phyloP scores from a whole-genome alignment of 35 echinoderm and acorn worm genomes.

The Strongylocentrotus purpuratus region DNA sequence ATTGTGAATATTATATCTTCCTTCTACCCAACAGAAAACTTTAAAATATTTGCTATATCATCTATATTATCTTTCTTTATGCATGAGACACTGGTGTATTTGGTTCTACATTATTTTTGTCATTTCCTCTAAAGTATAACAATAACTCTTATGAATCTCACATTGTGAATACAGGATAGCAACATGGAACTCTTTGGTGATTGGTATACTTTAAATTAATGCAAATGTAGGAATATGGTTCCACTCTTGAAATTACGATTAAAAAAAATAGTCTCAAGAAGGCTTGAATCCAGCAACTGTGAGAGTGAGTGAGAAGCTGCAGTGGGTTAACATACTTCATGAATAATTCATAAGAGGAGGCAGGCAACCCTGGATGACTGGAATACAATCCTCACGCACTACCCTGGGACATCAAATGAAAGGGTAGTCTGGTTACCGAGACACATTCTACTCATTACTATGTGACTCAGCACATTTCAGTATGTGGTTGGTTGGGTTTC shows the following conservation, averaged over 20 bases:
- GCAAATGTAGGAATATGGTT: neutral
- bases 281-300: neutral
- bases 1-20: no score
- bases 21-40: no score
- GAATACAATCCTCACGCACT: neutral
- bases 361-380: neutral
- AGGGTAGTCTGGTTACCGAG: neutral
- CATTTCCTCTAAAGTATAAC: no score
- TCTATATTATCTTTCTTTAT: no score
- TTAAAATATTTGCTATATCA: no score
- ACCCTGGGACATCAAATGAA: conserved; percentile 4
- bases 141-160: no score
- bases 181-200: no score
- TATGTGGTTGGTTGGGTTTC: neutral
- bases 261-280: neutral
- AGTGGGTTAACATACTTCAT: conserved; percentile 26
- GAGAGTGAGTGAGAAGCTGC: neutral
- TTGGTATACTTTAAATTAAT: no score
- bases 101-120: no score
- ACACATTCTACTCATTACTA: neutral
- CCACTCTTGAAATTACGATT: neutral
- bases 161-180: no score
- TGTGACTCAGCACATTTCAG: neutral
- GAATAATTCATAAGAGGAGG: conserved; percentile 5
- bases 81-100: no score